Evolutionary conservation across 2,888 invertebrate genomes (phyloP), one percentile per base, ranked within the genome.

Genomic region (Stegophylla sp.): DNA sequence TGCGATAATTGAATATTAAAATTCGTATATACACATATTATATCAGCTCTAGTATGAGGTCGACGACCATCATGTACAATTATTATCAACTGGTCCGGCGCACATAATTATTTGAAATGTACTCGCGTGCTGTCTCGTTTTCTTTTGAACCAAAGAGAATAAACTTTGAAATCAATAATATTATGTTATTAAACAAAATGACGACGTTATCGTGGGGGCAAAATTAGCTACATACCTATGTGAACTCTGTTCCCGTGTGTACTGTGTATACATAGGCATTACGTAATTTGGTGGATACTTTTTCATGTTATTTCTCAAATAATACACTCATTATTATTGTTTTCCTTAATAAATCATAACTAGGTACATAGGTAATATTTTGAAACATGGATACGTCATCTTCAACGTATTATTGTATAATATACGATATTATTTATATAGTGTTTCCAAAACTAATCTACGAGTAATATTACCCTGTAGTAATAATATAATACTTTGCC

Each of bases 331-430:
- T 7, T 45, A 10, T 17, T 45, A 12, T 56, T 72, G 26, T 72
- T 59, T 71, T 53, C 10, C 13, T 20, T 73, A 59, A 73, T 43
- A 59, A 73, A 59, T 73, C 43, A n/a, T 51, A 73, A 73, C 59
- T 69, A 34, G 5, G n/a, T 26, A 23, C 56, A 0, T 26, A n/a
- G 9, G 17, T 20, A 28, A 41, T 41, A 20, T 53, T 53, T 71
- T 20, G 53, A 71, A 34, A 20, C 3, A 20, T 3, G 20, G 12
- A 48, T 7, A 12, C 10, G 28, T 9, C 9, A 20, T 26, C 26
- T 26, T 34, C 34, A n/a, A 10, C 34, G 7, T 34, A 34, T 7
- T 34, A 3, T 34, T 34, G 3, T 3, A 34, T 34, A 34, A 5
- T 34, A 17, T 45, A 41, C 2, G 26, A 45, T 26, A 61, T 23